Percentiles rank a stretch among this genome's conserved stretches.
Evolutionary conservation across 2,888 invertebrate genomes (phyloP).

Genomic region (Anthrax anthrax): DNA sequence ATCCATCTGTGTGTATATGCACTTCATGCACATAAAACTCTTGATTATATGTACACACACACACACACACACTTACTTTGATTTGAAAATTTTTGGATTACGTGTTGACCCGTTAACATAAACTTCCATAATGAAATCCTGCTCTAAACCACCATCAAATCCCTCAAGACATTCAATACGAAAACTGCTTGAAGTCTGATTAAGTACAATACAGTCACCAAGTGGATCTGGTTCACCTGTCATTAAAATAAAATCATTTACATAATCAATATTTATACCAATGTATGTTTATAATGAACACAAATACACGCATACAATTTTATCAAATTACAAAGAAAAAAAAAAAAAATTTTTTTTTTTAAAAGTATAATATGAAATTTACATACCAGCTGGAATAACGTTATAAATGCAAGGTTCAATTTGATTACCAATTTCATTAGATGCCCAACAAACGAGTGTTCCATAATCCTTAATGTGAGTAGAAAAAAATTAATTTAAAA

Average conservation of each 20-base stretch:
- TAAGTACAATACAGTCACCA: slow-evolving; percentile 56
- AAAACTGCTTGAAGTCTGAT: slow-evolving; percentile 57
- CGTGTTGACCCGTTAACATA: slow-evolving; percentile 37
- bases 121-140: slow-evolving; percentile 60
- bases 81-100: slow-evolving; percentile 32
- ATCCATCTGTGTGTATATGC: no score
- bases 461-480: slow-evolving; percentile 45
- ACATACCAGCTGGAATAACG: slow-evolving; percentile 56
- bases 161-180: slow-evolving; percentile 60
- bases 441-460: slow-evolving; percentile 57
- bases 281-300: no score
- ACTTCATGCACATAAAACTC: no score
- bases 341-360: not conserved
- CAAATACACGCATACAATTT: no score
- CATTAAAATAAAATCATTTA: not conserved
- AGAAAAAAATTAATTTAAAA: no score
- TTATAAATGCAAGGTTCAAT: slow-evolving; percentile 58
- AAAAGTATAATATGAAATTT: not conserved
- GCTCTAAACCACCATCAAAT: slow-evolving; percentile 60
- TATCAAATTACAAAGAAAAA: no score
- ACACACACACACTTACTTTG: slow-evolving; percentile 34
- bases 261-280: no score
- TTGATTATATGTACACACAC: no score
- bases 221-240: slow-evolving; percentile 59
- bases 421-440: slow-evolving; percentile 57